These are phyloP conservation scores for Erpornis zantholeuca DNA, from an alignment of 2,113 vertebrate genomes.

Conservation along the genomic window DNA sequence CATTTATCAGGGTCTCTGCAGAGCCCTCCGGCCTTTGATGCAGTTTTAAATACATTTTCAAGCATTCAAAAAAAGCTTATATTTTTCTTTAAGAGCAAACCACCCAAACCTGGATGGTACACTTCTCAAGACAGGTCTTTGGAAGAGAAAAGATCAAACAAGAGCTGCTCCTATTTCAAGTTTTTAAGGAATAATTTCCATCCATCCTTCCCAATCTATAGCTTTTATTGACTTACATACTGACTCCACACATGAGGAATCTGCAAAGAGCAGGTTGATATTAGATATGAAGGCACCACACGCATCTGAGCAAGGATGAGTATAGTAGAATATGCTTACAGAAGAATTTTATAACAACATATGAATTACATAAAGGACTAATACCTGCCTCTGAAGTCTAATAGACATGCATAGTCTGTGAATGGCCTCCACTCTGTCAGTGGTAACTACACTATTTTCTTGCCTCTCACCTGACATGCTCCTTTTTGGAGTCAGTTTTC, in stretches of 20 bases:
- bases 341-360: background rate
- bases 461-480: background rate
- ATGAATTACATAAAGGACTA: background rate
- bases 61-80: background rate
- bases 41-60: background rate
- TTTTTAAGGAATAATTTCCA: background rate
- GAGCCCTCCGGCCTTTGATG: background rate
- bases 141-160: background rate
- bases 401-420: background rate
- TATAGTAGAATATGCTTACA: background rate
- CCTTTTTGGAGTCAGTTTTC: background rate
- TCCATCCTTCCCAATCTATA: background rate
- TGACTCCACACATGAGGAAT: background rate
- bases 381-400: background rate
- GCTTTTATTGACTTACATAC: background rate
- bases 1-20: background rate
- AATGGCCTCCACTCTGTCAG: background rate
- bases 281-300: background rate
- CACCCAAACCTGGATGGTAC: background rate
- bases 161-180: background rate
- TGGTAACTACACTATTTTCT: background rate
- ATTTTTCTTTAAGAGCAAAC: background rate
- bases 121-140: background rate
- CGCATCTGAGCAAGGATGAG: accelerated
- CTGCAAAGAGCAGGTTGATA: background rate